phyloP scores from a whole-genome alignment of 2,797 vertebrate genomes.

The Myioborus miniatus region DNA sequence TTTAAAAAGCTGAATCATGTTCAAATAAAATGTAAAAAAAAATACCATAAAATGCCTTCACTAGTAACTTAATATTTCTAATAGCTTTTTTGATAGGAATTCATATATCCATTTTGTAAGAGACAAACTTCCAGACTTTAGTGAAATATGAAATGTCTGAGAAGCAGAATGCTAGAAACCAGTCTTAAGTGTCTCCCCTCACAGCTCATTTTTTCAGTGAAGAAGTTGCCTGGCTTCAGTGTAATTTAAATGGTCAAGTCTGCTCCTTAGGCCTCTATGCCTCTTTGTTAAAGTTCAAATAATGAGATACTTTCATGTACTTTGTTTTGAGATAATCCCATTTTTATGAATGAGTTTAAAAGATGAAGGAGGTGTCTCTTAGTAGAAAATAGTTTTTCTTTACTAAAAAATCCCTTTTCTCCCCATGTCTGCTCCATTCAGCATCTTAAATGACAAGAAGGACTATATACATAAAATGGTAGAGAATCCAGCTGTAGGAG shows the following conservation, averaged over 20 bases:
- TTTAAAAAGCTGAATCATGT: not conserved
- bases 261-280: not conserved
- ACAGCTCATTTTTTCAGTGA: not conserved
- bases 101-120: not conserved
- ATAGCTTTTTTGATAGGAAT: not conserved
- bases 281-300: not conserved
- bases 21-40: not conserved
- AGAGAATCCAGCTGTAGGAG: not conserved
- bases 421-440: not conserved
- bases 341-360: not conserved
- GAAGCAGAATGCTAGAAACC: not conserved
- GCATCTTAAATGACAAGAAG: not conserved
- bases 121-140: not conserved
- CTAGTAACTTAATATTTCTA: not conserved
- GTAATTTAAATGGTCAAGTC: not conserved
- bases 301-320: not conserved
- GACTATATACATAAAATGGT: not conserved
- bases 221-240: not conserved
- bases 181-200: not conserved
- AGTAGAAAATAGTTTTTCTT: not conserved
- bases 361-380: not conserved
- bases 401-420: not conserved
- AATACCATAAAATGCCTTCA: not conserved
- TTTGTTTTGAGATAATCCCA: slow-evolving; percentile 4
- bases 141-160: not conserved